Percentiles rank a stretch among this genome's conserved stretches.
phyloP scores from a whole-genome alignment of 1,140 invertebrate genomes.

The honey bee (Apis mellifera) region Amel_HAv3.1 CM009941.2:7417001-7417500 shows the following conservation, averaged over 20 bases:
- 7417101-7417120: background rate
- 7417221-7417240: background rate
- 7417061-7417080: constrained; percentile 27
- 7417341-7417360: too few species aligned
- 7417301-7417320: too few species aligned
- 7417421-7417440: too few species aligned
- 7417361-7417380: too few species aligned
- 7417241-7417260: background rate
- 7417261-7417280: too few species aligned
- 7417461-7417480: too few species aligned
- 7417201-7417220: background rate
- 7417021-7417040: constrained; percentile 26
- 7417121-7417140: background rate
- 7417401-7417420: too few species aligned
- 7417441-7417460: too few species aligned
- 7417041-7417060: background rate
- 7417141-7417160: constrained; percentile 13
- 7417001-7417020: background rate
- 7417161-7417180: constrained; percentile 4
- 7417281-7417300: too few species aligned
- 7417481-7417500: too few species aligned
- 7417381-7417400: too few species aligned
- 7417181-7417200: background rate
- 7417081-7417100: constrained; percentile 2
- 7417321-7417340: too few species aligned